These are phyloP conservation scores for Hemicentrotus pulcherrimus DNA, from an alignment of 35 echinoderm and acorn worm species.

Conservation along the genomic window DNA sequence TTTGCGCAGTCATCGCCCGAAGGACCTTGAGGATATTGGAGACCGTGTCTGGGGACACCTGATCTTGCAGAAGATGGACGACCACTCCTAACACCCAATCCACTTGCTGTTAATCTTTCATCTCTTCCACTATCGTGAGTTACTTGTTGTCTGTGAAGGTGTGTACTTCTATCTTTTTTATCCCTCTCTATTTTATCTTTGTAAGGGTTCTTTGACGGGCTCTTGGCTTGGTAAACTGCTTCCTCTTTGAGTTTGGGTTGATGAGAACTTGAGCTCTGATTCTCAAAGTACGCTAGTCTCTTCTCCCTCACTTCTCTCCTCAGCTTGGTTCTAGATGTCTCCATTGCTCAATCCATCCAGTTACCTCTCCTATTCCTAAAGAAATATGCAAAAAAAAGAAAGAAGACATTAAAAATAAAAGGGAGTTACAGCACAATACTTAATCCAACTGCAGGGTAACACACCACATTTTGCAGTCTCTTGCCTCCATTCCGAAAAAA, in stretches of 20 bases:
- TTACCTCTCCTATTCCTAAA: neutral
- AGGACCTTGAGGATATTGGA: neutral
- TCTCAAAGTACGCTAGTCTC: slow-evolving; percentile 81
- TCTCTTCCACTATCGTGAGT: neutral
- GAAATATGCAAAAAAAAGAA: neutral
- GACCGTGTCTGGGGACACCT: neutral
- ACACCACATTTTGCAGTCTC: too few relatives aligned
- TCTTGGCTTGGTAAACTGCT: neutral
- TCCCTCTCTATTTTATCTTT: neutral
- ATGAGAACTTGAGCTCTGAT: neutral
- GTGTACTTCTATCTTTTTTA: neutral
- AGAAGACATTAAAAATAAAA: neutral
- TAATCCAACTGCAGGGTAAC: too few relatives aligned
- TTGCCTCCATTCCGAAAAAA: too few relatives aligned
- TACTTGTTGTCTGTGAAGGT: neutral
- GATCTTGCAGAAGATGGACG: neutral
- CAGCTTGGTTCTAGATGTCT: slow-evolving; percentile 70
- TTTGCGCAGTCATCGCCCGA: neutral
- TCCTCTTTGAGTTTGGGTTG: neutral
- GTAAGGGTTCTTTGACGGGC: neutral
- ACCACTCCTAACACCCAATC: neutral
- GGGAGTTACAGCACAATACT: too few relatives aligned
- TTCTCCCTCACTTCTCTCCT: slow-evolving; percentile 67
- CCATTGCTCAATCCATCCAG: slow-evolving; percentile 51
- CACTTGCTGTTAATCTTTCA: neutral